Percentiles rank a stretch among this genome's conserved stretches.
phyloP scores from a whole-genome alignment of 37 sponge, comb jelly and placozoan species.

The Mnemiopsis leidyi region DNA sequence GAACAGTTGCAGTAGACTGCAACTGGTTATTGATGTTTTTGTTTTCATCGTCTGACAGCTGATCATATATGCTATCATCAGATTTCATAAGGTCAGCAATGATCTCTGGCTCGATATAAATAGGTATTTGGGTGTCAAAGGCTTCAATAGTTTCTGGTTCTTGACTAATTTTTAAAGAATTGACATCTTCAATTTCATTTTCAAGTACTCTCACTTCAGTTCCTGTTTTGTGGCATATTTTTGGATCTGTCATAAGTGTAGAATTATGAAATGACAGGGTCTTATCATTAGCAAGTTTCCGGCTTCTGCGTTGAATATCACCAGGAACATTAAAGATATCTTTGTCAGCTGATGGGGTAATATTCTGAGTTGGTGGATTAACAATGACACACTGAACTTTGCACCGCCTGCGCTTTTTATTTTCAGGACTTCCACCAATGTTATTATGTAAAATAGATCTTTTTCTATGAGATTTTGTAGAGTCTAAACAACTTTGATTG shows the following conservation, averaged over 20 bases:
- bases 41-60: background rate
- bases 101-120: background rate
- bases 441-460: no score
- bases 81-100: background rate
- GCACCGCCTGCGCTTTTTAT: background rate
- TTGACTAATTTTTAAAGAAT: background rate
- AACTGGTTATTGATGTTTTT: background rate
- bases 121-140: background rate
- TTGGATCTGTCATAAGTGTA: no score
- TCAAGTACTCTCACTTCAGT: background rate
- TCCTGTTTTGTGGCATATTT: no score
- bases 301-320: background rate
- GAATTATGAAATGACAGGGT: no score
- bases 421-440: no score
- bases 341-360: background rate
- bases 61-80: background rate
- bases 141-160: background rate
- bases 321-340: background rate
- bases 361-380: background rate
- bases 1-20: background rate
- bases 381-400: background rate
- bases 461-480: background rate
- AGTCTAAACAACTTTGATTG: background rate
- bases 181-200: background rate
- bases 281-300: background rate